Conservation (phyloP, 1,140 invertebrate species). For the Drosophila arizonae region DNA sequence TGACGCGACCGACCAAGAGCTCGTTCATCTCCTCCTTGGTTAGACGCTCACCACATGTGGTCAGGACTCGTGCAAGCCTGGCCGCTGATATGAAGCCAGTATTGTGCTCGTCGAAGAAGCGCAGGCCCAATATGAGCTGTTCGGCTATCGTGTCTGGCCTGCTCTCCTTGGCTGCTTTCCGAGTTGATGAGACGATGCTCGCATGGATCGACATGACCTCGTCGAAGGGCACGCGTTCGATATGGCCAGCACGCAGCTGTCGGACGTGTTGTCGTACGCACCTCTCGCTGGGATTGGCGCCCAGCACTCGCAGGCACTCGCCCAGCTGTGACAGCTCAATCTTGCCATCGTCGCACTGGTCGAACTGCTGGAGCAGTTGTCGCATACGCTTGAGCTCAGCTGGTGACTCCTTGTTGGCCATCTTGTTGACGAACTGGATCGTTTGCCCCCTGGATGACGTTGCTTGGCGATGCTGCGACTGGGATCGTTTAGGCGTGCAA, state of each 20-base stretch:
- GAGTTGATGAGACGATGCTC: constrained; percentile 9
- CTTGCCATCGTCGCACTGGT: constrained; percentile 51
- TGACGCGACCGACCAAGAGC: constrained; percentile 95
- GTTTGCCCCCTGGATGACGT: constrained; percentile 16
- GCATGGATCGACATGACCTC: constrained; percentile 55
- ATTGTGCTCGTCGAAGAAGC: constrained; percentile 96
- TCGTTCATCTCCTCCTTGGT: constrained; percentile 96
- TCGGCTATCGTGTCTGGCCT: constrained; percentile 21
- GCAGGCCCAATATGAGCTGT: constrained; percentile 75
- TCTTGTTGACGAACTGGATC: constrained; percentile 2
- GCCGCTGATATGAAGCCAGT: constrained; percentile 95
- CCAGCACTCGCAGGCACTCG: constrained; percentile 77
- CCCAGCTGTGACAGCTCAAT: constrained; percentile 57
- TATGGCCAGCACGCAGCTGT: constrained; percentile 4
- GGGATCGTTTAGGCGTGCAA: constrained; percentile 12
- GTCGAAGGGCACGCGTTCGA: constrained; percentile 51
- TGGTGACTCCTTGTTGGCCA: constrained; percentile 9
- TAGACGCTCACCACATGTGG: constrained; percentile 92
- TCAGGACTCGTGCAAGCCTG: constrained; percentile 97
- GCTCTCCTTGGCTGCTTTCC: not conserved
- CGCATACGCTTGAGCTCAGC: constrained; percentile 34
- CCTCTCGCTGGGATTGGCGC: constrained; percentile 81
- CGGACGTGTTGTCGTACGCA: constrained; percentile 81
- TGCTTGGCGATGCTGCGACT: constrained; percentile 10
- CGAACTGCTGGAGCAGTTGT: constrained; percentile 39